Conservation (phyloP, 2,888 invertebrate genomes). For the Lysandra coridon region DNA sequence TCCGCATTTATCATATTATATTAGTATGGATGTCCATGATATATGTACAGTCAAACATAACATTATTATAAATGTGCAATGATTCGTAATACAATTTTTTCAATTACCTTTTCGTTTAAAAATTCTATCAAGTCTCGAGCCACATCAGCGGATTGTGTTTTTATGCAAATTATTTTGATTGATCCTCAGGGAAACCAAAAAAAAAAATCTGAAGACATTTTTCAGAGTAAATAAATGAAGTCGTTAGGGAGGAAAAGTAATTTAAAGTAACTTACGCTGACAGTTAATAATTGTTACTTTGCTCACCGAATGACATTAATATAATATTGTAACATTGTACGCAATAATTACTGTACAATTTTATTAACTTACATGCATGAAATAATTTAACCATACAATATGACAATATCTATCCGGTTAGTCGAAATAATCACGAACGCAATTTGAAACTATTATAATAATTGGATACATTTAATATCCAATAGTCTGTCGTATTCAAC, state of each 20-base stretch:
- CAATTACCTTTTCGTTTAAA: no score
- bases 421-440: neutral
- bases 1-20: no score
- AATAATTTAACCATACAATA: neutral
- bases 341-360: neutral
- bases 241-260: conserved; percentile 12
- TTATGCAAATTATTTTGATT: conserved; percentile 18
- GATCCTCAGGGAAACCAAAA: neutral
- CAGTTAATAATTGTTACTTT: conserved; percentile 12
- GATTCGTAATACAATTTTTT: no score
- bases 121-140: neutral
- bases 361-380: neutral
- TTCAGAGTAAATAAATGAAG: conserved; percentile 16
- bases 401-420: neutral
- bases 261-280: conserved; percentile 1
- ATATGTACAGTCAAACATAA: no score
- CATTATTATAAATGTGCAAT: no score
- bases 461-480: neutral
- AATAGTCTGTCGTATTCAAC: neutral
- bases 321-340: neutral
- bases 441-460: neutral
- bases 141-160: neutral
- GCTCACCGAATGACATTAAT: neutral
- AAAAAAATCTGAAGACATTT: conserved; percentile 7
- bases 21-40: no score